Evolutionary conservation across 37 sponge, comb jelly and placozoan species (phyloP).

Genomic region (Ianthella basta): DNA sequence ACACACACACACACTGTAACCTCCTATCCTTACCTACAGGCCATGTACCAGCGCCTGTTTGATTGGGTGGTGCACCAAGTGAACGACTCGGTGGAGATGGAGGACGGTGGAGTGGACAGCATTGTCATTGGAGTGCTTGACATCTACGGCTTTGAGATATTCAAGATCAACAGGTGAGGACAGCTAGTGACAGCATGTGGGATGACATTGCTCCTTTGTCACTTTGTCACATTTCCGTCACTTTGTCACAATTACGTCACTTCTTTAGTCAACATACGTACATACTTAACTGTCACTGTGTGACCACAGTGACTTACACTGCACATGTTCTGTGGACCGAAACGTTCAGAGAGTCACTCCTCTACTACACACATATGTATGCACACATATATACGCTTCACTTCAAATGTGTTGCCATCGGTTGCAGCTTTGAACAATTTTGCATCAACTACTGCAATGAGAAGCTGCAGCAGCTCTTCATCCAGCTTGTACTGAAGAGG

Average conservation of each 20-base stretch:
- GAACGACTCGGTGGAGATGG: conserved; percentile 48
- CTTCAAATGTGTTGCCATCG: too few species aligned
- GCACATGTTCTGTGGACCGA: too few species aligned
- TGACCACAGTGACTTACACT: too few species aligned
- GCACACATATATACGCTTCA: too few species aligned
- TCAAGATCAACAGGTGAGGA: conserved; percentile 66
- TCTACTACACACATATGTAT: too few species aligned
- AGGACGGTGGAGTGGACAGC: conserved; percentile 1
- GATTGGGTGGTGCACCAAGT: conserved; percentile 53
- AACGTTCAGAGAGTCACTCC: too few species aligned
- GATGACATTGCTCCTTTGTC: background rate
- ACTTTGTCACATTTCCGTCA: too few species aligned
- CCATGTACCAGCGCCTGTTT: conserved; percentile 69
- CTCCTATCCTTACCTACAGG: conserved; percentile 37
- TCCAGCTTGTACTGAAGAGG: conserved; percentile 74
- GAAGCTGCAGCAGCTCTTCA: conserved; percentile 98
- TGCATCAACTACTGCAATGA: conserved; percentile 99
- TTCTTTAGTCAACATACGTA: too few species aligned
- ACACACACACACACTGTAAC: background rate
- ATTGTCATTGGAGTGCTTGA: conserved; percentile 75
- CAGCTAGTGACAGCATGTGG: background rate
- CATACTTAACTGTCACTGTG: too few species aligned
- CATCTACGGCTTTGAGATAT: conserved; percentile 80
- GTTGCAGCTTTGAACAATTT: conserved; percentile 93
- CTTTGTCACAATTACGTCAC: too few species aligned